Evolutionary conservation across 2,113 vertebrate genomes (phyloP), one percentile per base, ranked within the genome.

Genomic region (Oryzias javanicus): DNA sequence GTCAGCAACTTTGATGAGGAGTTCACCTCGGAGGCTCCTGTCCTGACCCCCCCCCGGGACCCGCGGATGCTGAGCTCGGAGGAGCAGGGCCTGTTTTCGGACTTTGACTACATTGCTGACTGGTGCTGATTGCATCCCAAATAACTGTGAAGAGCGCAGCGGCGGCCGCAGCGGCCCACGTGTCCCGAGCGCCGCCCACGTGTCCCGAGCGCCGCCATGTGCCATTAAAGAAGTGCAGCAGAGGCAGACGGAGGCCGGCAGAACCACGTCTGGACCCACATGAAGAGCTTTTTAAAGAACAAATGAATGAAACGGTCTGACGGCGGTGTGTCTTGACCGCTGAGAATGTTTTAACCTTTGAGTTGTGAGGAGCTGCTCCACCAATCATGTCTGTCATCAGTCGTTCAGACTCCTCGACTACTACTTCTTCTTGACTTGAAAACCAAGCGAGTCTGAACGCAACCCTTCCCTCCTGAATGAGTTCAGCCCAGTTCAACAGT

Each of bases 1-100:
- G 97, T 99, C 86, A 99, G 97, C 88, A 99, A 99, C 87, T 99
- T 99, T 25, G 97, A 99, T 50, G 94, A 98, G 17, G 97, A 99
- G 92, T 99, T 99, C 92, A 99, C 95, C 91, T 98, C 94, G 70
- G 96, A 98, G 92, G 94, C 92, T 63, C 96, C 97, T 24, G 93
- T 98, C 85, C 91, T 99, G 74, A 99, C 97, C 78, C 97, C 97
- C 44, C 97, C 97, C 60, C 92, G 95, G 78, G 96, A 97, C 84
- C 96, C 97, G 46, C 89, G 94, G 90, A 86, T 93, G 90, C 95
- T 99, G 78, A 93, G 86, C 25, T 91, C 90, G 53, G 94, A 94
- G 56, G 95, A 99, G 79, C 97, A 99, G 89, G 92, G 93, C 82
- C 92, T 94, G 91, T 99, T 99, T 87, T 92, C 89, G 79, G 95